Evolutionary conservation across 2,113 vertebrate genomes (phyloP).

Genomic region (Actenoides hombroni): DNA sequence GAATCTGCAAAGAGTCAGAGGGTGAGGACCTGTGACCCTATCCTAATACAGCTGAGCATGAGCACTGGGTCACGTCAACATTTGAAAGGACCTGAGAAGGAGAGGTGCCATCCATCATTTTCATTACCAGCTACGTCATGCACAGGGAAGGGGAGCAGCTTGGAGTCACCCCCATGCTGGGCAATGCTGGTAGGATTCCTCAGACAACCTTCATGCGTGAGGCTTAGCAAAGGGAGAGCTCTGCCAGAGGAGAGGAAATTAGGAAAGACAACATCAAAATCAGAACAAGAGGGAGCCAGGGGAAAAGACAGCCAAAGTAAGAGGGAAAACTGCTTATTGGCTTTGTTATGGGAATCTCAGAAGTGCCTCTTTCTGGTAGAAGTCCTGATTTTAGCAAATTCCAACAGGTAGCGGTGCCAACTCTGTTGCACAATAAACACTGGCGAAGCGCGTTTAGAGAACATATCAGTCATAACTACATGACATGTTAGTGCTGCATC

Average conservation of each 20-base stretch:
- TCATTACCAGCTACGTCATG: fast-evolving
- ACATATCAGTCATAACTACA: background rate
- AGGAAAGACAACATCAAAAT: background rate
- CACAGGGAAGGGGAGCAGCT: background rate
- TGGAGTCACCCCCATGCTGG: background rate
- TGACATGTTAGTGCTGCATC: background rate
- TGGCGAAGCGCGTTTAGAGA: background rate
- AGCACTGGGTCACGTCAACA: background rate
- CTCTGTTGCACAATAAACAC: background rate
- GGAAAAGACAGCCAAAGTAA: background rate
- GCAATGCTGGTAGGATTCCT: background rate
- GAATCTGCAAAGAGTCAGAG: background rate
- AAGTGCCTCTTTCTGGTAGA: background rate
- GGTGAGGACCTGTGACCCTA: background rate
- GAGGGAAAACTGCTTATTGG: background rate
- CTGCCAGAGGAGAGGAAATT: background rate
- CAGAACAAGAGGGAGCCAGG: background rate
- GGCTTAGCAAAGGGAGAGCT: background rate
- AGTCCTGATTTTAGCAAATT: background rate
- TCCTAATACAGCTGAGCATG: background rate
- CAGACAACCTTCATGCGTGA: background rate
- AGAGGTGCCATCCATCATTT: background rate
- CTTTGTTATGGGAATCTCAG: background rate
- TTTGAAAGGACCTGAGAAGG: background rate
- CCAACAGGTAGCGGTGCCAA: slow-evolving; percentile 37